Base-by-base conservation (phyloP, 2,797 vertebrate genomes). In the Meda fulgida region DNA sequence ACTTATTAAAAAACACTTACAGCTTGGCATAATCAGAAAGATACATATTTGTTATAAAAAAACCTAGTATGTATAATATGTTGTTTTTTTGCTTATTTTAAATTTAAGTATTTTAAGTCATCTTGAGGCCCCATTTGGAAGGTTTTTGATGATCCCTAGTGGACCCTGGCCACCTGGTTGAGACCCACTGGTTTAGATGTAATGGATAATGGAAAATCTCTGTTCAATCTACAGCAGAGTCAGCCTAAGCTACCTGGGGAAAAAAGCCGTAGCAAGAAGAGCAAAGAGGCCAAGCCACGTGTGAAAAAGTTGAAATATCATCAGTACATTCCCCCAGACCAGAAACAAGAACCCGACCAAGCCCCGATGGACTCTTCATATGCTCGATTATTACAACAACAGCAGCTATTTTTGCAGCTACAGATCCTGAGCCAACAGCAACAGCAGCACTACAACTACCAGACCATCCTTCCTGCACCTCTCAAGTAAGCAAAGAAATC, bases 361-460 rank as follows among this genome's bases (percentile, higher is more conserved):
- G 95, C 94, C 0, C 97, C 95, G 43, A 99, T 99, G 98, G 98
- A 99, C 92, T 98, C 97, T 36, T 97, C 98, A 80, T 99, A 99
- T 1, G 97, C 98, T 72, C 96, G 97, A 69, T 95, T 99, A 83
- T 96, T 99, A 73, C 97, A 99, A 90, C 98, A 99, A 85, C 98
- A 99, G 90, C 98, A 99, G 91, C 96, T 99, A 40, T 99, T 99
- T 92, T 95, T 99, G 79, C 97, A 99, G 94, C 96, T 99, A 83
- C 98, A 99, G 95, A 99, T 99, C 94, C 94, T 99, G 90, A 99
- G 97, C 94, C 98, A 99, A 91, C 98, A 99, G 81, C 98, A 97
- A 86, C 96, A 96, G 87, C 95, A 99, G 85, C 98, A 97, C 95
- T 99, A 99, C 96, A 99, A 97, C 96, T 99, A 99, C 93, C 98